Evolutionary conservation across 2,888 invertebrate species (phyloP), one percentile per base, ranked within the genome.

Genomic region (Drosophila paranaensis): DNA sequence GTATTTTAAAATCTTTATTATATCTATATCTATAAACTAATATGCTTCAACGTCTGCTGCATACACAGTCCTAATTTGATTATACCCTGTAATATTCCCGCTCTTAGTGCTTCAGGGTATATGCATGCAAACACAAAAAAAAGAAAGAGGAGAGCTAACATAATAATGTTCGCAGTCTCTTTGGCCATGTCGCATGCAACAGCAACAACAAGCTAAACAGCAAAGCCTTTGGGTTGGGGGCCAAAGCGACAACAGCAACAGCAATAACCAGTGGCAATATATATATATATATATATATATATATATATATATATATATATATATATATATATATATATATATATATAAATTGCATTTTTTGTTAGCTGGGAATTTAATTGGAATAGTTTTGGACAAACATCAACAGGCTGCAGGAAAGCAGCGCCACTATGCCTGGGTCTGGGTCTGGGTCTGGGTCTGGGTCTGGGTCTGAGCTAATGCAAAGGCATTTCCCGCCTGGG

Each of bases 321-420:
- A 45, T 45, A 14, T 14, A 27, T 4, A 30, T 30, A 10, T 46
- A 1, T 30, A 10, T 48, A 30, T 30, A 5, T 48, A 5, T 6
- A 3, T n/a, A 10, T 30, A 10, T 48, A 16, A 13, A n/a, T 58
- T 70, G 30, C 37, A 33, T 62, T 35, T 60, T 46, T 58, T 64
- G 60, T 68, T 74, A 61, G 48, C 16, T 64, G 58, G 68, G 46
- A 71, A 81, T 69, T 82, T 82, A 82, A 82, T 82, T 82, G 82
- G 76, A 82, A 82, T 87, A 87, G 88, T 82, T 82, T 82, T 71
- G 57, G 56, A 48, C 75, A 83, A 81, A 78, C 70, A 82, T 66
- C 75, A 72, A 72, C 69, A 75, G 64, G 66, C 81, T 70, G 69
- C 56, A 33, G 3, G 10, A 33, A 33, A 33, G 69, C 56, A 33